phyloP scores from a whole-genome alignment of 1,140 invertebrate genomes.

The Carposina sasakii region DNA sequence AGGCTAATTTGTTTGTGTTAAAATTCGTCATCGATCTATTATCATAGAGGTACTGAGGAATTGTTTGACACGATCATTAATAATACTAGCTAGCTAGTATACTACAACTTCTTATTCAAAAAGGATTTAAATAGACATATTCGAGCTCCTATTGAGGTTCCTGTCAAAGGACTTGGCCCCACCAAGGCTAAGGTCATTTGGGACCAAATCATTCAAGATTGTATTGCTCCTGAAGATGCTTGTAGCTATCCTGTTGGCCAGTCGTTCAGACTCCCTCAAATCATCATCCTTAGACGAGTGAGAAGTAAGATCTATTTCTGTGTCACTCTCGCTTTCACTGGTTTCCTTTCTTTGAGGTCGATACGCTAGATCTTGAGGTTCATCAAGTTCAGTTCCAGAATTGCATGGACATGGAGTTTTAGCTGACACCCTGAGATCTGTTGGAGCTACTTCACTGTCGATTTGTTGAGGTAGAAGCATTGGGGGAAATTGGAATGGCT shows the following conservation, averaged over 20 bases:
- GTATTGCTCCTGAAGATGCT: conserved; percentile 61
- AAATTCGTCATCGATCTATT: no score
- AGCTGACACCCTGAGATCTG: conserved; percentile 56
- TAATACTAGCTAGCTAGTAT: no score
- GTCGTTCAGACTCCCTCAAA: conserved; percentile 56
- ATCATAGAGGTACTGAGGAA: no score
- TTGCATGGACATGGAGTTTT: conserved; percentile 48
- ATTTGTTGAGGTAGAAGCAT: conserved; percentile 45
- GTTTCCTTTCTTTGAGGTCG: conserved; percentile 38
- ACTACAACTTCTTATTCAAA: no score
- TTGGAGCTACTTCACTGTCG: conserved; percentile 51
- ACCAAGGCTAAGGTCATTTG: conserved; percentile 67
- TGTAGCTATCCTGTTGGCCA: conserved; percentile 60
- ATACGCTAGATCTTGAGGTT: conserved; percentile 55
- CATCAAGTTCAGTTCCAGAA: conserved; percentile 37
- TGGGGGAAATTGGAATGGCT: conserved; percentile 50
- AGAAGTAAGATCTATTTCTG: conserved; percentile 70
- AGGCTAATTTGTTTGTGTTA: no score
- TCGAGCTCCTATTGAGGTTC: no score
- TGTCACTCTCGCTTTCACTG: conserved; percentile 61
- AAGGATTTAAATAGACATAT: no score
- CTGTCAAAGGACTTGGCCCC: no score
- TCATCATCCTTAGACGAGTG: conserved; percentile 66
- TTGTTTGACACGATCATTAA: no score
- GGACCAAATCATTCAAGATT: conserved; percentile 62